Evolutionary conservation across 2,113 vertebrate genomes (phyloP), one percentile per base, ranked within the genome.

Genomic region (Sula dactylatra): DNA sequence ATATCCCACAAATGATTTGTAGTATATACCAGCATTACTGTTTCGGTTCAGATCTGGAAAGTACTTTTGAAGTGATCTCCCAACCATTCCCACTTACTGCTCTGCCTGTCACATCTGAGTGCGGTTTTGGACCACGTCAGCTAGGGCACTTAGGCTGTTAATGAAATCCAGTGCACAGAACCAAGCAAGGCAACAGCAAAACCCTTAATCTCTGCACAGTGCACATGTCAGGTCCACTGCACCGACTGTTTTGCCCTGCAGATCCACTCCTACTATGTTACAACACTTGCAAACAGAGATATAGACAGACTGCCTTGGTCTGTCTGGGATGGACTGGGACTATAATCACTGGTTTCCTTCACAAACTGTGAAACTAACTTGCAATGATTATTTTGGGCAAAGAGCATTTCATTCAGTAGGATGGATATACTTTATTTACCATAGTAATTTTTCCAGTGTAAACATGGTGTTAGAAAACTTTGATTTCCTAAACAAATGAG

Each of bases 131-230:
- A 62, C 26, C 55, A 32, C 45, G 38, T 3, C 16, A 62, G 0
- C 3, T 2, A 21, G 19, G 34, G 16, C 44, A 9, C 56, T 42
- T 11, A 29, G 12, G 49, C 49, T 73, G 21, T 40, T 38, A 4
- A 31, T 27, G 80, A 50, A 20, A 16, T 29, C 16, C 34, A 38
- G 32, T 3, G 25, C 55, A 26, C 26, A 58, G 64, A 42, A 66
- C 7, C 0, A 0, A 69, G 44, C 1, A 47, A 3, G 6, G 19
- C 1, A 1, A 32, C 47, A 67, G 52, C 32, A 79, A 83, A 83
- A 19, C 29, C 44, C 40, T 45, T 21, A 29, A 5, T 0, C 38
- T 38, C 47, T 62, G 49, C 29, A 42, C 18, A 50, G 31, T 32
- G 9, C 61, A 52, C 24, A 38, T 18, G 13, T 47, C 74, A 56